Conservation (phyloP, 2,113 vertebrate species). For the Upupa epops region DNA sequence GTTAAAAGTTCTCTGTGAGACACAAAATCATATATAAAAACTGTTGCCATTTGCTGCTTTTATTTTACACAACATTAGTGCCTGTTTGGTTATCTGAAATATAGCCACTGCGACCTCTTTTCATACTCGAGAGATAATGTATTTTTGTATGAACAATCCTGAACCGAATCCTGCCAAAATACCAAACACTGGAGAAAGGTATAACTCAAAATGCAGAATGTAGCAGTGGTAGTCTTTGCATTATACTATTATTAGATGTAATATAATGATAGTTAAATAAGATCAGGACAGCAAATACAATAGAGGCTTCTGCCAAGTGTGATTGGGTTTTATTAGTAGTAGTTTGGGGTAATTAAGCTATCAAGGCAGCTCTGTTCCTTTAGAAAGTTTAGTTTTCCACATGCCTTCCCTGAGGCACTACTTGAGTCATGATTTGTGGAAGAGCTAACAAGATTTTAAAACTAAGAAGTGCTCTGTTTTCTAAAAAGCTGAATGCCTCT, state of each 20-base stretch:
- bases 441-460: constrained; percentile 54
- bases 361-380: constrained; percentile 7
- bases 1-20: not conserved
- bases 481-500: constrained; percentile 22
- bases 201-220: not conserved
- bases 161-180: not conserved
- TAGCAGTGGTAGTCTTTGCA: not conserved
- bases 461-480: constrained; percentile 18
- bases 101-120: not conserved
- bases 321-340: not conserved
- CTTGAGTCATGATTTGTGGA: constrained; percentile 14
- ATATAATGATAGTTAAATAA: not conserved
- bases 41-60: not conserved
- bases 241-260: not conserved
- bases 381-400: constrained; percentile 24
- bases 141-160: not conserved
- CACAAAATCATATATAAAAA: not conserved
- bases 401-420: not conserved
- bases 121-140: not conserved
- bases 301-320: not conserved
- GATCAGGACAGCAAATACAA: not conserved
- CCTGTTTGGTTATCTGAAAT: not conserved
- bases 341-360: constrained; percentile 15
- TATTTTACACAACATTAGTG: not conserved
- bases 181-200: not conserved